A percentile compares a stretch with the other conserved stretches of the same genome.
phyloP scores from a whole-genome alignment of 2,113 vertebrate species.

The Argyrosomus japonicus region DNA sequence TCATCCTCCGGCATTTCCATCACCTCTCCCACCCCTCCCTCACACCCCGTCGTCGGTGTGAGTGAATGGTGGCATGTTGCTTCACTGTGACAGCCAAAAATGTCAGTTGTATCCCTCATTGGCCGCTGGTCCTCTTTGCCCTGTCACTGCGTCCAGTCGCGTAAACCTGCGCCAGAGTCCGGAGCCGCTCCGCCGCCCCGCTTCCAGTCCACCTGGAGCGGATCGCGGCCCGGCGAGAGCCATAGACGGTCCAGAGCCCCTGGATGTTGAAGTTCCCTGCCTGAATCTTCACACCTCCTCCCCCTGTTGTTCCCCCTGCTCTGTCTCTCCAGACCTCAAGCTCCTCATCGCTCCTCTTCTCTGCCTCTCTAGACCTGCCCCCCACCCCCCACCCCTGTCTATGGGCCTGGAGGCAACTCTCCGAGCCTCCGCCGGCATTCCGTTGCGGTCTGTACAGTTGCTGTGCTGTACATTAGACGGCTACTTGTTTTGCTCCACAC shows the following conservation, averaged over 20 bases:
- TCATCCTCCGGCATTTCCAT: conserved; percentile 49
- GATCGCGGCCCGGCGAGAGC: conserved; percentile 1
- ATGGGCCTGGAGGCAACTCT: conserved; percentile 24
- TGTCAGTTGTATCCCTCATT: not conserved
- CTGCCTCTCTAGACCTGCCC: conserved; percentile 4
- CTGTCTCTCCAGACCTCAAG: not conserved
- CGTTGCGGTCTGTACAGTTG: not conserved
- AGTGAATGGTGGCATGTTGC: not conserved
- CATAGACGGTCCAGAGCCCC: not conserved
- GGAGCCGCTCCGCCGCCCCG: conserved; percentile 3
- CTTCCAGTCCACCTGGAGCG: conserved; percentile 15
- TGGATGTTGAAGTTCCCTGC: not conserved
- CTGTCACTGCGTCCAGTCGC: not conserved
- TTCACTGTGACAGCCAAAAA: not conserved
- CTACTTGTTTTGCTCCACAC: not conserved
- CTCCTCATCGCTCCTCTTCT: conserved; percentile 26
- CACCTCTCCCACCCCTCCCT: not conserved
- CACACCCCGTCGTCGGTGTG: conserved; percentile 18
- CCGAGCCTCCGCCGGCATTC: not conserved
- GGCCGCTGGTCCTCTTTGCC: not conserved
- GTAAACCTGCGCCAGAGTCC: conserved; percentile 7
- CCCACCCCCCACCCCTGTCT: not conserved
- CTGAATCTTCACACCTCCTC: not conserved
- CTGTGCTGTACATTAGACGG: not conserved
- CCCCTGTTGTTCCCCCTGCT: not conserved